Evolutionary conservation across 2,888 invertebrate genomes (phyloP).

Genomic region (Arenicola marina): DNA sequence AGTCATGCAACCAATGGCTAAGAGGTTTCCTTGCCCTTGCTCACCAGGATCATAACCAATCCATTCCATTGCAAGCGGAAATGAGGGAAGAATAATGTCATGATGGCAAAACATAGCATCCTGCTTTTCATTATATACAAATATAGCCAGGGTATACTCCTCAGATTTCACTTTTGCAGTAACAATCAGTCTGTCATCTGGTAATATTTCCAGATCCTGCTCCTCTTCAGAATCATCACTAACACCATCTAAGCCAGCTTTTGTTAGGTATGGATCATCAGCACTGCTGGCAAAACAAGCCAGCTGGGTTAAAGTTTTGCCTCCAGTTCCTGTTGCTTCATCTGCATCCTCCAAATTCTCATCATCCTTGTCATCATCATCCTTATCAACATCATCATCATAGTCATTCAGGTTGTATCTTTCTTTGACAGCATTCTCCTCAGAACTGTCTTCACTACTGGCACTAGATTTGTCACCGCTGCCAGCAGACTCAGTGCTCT

Average conservation of each 20-base stretch:
- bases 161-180: conserved; percentile 87
- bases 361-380: too few relatives aligned
- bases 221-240: too few relatives aligned
- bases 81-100: conserved; percentile 85
- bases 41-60: conserved; percentile 83
- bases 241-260: not conserved
- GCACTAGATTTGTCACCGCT: not conserved
- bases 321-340: too few relatives aligned
- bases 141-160: conserved; percentile 84
- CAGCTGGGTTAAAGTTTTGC: not conserved
- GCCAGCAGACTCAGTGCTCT: not conserved
- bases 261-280: not conserved
- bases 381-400: not conserved
- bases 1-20: conserved; percentile 91
- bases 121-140: conserved; percentile 88
- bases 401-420: not conserved
- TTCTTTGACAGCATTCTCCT: not conserved
- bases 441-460: not conserved
- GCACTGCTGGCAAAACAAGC: not conserved
- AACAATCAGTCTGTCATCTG: conserved; percentile 85
- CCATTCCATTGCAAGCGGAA: conserved; percentile 92
- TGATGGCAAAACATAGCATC: conserved; percentile 92
- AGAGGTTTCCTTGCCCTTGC: conserved; percentile 73
- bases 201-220: conserved; percentile 75
- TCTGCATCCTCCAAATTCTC: too few relatives aligned